These are phyloP conservation scores for Mobula hypostoma DNA, from an alignment of 2,113 vertebrate species.

Conservation along the genomic window DNA sequence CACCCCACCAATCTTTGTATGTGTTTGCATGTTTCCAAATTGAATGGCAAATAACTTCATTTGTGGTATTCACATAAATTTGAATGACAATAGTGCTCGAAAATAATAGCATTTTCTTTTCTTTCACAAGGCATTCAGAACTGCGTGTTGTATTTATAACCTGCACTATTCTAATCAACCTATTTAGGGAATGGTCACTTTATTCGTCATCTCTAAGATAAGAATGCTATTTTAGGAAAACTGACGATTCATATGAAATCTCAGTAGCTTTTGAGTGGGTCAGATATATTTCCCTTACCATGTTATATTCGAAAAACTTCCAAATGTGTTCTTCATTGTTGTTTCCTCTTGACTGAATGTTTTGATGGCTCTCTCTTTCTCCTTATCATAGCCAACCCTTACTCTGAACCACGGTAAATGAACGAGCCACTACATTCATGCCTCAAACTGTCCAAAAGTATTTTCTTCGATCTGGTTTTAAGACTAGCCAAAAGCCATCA, in stretches of 20 bases:
- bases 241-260: not conserved
- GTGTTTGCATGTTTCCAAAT: too few relatives aligned
- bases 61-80: too few relatives aligned
- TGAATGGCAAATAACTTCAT: too few relatives aligned
- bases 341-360: not conserved
- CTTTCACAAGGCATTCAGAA: too few relatives aligned
- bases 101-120: too few relatives aligned
- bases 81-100: too few relatives aligned
- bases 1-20: too few relatives aligned
- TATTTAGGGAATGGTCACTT: not conserved
- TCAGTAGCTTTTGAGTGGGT: not conserved
- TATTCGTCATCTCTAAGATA: not conserved
- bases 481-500: not conserved
- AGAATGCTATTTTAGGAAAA: not conserved
- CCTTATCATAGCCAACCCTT: too few relatives aligned
- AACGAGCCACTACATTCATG: not conserved
- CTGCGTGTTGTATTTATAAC: too few relatives aligned
- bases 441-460: not conserved
- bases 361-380: not conserved
- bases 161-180: too few relatives aligned
- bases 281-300: not conserved
- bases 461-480: not conserved
- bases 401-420: not conserved
- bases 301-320: not conserved
- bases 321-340: not conserved